Evolutionary conservation across 2,888 invertebrate species (phyloP), one percentile per base, ranked within the genome.

Genomic region (Eilema sororculum): DNA sequence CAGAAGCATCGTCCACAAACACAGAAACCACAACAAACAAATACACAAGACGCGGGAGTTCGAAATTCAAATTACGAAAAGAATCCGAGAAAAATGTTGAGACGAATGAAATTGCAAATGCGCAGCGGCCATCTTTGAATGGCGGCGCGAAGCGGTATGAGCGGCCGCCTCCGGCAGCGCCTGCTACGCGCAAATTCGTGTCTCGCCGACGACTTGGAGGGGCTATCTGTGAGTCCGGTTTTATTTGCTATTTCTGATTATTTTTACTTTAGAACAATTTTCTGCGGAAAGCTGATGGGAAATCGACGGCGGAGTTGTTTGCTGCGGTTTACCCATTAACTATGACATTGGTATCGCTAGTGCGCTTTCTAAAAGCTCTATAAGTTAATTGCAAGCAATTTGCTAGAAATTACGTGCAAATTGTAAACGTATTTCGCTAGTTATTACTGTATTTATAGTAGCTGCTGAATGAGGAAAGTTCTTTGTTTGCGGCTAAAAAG

Each of bases 141-240:
- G 80, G 85, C 81, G 86, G 85, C 81, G 85, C 88, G 85, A 86
- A 86, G 82, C 92, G 91, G 81, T 91, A 79, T 93, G 95, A 94
- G 87, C 87, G 91, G 76, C 91, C 84, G 67, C 68, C 57, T 58
- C 91, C 85, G 66, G 67, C 63, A 5, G 69, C 84, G 67, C 67
- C 65, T 6, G 69, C 92, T 78, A 88, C 84, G 79, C 90, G 94
- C 78, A 90, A 87, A 85, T 93, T 92, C 84, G 88, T 87, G 81
- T 69, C 68, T 33, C 91, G 94, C 25, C 87, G 93, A 73, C 85
- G 91, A 78, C 86, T 86, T 82, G 91, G 91, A 73, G 93, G 91
- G 90, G 92, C 89, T 80, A 92, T 89, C 85, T 87, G 95, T 95
- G 85, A 95, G 94, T 93, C 89, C 89, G 89, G 90, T 88, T 92